These are phyloP conservation scores for Tigriopus japonicus DNA, from an alignment of 1,140 invertebrate species.

Conservation along the genomic window DNA sequence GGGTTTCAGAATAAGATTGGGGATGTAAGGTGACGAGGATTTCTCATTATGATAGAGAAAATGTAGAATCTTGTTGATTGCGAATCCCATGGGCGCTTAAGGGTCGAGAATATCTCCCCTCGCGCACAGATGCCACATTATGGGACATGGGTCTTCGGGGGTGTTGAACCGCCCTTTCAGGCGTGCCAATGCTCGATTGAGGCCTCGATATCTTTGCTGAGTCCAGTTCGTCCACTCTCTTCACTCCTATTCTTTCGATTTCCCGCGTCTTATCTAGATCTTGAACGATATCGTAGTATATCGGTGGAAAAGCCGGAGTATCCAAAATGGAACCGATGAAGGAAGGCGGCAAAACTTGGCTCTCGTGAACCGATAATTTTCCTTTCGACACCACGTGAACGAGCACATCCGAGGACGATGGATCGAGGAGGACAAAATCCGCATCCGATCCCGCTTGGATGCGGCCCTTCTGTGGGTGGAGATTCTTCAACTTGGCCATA, in stretches of 20 bases:
- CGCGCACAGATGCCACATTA: background rate
- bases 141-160: background rate
- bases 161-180: background rate
- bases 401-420: constrained; percentile 24
- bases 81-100: constrained; percentile 14
- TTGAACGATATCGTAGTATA: background rate
- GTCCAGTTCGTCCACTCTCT: background rate
- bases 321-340: background rate
- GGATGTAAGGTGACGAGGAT: no score
- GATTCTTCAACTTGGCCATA: constrained; percentile 42
- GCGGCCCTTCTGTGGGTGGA: constrained; percentile 37
- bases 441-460: constrained; percentile 41
- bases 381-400: constrained; percentile 4
- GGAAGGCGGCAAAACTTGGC: background rate
- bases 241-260: background rate
- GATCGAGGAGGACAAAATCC: constrained; percentile 41
- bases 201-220: background rate
- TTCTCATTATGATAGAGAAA: background rate
- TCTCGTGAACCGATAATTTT: background rate
- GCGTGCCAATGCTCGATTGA: no score
- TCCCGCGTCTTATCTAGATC: background rate
- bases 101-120: constrained; percentile 8
- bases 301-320: background rate
- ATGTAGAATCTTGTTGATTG: constrained; percentile 15
- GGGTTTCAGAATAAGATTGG: no score